phyloP scores from a whole-genome alignment of 2,113 vertebrate species.

The Vidua macroura region DNA sequence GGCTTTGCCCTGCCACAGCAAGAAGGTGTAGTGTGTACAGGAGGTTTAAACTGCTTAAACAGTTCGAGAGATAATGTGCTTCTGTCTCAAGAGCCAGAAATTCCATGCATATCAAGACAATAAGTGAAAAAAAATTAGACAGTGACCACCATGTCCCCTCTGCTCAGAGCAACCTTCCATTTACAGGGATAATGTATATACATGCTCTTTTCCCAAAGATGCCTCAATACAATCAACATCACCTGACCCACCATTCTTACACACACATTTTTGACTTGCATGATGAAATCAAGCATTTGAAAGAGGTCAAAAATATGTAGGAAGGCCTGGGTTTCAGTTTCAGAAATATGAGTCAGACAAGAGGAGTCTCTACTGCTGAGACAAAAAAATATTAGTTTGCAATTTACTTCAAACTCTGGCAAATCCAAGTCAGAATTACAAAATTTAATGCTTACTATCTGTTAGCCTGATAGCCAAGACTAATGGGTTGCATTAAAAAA shows the following conservation, averaged over 20 bases:
- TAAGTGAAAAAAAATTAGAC: rapidly evolving
- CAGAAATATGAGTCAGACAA: not conserved
- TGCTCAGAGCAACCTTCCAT: not conserved
- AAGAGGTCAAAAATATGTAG: not conserved
- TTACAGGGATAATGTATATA: rapidly evolving
- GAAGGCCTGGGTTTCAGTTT: not conserved
- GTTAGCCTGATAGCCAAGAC: not conserved
- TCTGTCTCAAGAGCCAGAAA: not conserved
- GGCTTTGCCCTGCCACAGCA: not conserved
- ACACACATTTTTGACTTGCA: not conserved
- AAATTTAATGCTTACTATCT: not conserved
- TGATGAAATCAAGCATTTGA: not conserved
- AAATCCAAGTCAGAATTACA: not conserved
- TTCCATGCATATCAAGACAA: not conserved
- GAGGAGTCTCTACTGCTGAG: not conserved
- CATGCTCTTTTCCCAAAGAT: not conserved
- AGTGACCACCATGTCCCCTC: rapidly evolving
- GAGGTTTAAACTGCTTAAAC: not conserved
- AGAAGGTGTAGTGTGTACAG: not conserved
- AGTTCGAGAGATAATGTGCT: not conserved
- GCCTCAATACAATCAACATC: not conserved
- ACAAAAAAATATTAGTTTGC: not conserved
- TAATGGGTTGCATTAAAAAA: not conserved
- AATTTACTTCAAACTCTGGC: not conserved
- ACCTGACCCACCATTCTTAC: not conserved